Base-by-base conservation (phyloP, 2,113 vertebrate species). In the Misgurnus anguillicaudatus region DNA sequence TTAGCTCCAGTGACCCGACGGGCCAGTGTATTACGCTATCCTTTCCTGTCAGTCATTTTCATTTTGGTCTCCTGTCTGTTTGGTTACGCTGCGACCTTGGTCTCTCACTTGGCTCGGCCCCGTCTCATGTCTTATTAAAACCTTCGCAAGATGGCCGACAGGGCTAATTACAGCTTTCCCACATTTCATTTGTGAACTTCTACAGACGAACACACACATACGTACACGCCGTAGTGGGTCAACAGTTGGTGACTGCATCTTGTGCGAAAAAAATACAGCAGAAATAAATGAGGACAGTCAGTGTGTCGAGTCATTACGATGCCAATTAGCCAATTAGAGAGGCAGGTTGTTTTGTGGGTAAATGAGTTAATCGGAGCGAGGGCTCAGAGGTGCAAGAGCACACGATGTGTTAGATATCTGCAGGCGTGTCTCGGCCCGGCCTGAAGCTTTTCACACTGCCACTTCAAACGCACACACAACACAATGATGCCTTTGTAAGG, bases 81-180 rank as follows among this genome's bases (percentile, higher is more conserved):
- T 87, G 84, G 86, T 87, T 86, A 89, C 88, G 88, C 89, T 84
- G 84, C 81, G 89, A 90, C 91, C 89, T 89, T 89, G 87, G 88
- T 92, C 86, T 84, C 85, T 92, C 90, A 89, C 85, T 86, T 78
- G 85, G 87, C 84, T 87, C 86, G 79, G 82, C 86, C 84, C 87
- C 87, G 89, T 89, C 88, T 91, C 87, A 91, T 88, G 88, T 92
- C 87, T 90, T 89, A 92, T 91, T 93, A 91, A 75, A 88, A 89
- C 88, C 84, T 74, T 86, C 70, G 84, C 80, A 88, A 88, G 90
- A 92, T 85, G 85, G 81, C 77, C 85, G 87, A 86, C 85, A 90
- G 66, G 86, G 89, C 88, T 91, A 91, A 90, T 90, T 90, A 90
- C 89, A 79, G n/a, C 51, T 75, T 81, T 61, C 21, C 14, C 48